Base-by-base conservation (phyloP, 2,113 vertebrate species). In the Percina caprodes region DNA sequence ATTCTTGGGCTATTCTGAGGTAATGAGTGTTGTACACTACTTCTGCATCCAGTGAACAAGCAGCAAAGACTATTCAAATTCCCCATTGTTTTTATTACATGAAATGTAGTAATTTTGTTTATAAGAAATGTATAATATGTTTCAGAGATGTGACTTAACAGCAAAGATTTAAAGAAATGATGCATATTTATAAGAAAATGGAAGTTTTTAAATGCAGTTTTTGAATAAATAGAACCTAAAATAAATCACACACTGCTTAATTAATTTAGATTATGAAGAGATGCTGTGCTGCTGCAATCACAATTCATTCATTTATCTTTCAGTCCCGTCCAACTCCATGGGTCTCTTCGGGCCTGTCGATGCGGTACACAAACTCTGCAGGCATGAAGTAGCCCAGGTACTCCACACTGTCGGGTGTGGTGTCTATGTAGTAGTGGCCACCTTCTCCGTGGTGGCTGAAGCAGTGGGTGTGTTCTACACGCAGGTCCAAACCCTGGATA, bases 401-500 rank as follows among this genome's bases (percentile, higher is more conserved):
- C 73, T 97, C 95, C 88, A 97, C 97, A 0, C 56, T 93, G 42
- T 98, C 96, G 0, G 98, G 98, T 0, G 97, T 99, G 18, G 96
- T 99, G 89, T 99, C 98, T 6, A 91, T 95, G 80, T 99, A 98
- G 94, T 98, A 99, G 91, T 99, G 97, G 0, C 98, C 98, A 1
- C 98, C 98, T 89, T 99, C 96, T 45, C 98, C 97, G 0, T 99
- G 97, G 52, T 96, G 96, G 91, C 98, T 99, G 88, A 99, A 99
- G 19, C 96, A 96, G 80, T 99, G 98, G 0, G 97, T 99, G 87
- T 99, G 98, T 86, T 99, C 98, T 84, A 99, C 51, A 0, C 98
- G 96, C 69, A 99, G 91, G 45, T 99, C 98, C 39, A 98, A 94
- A n/a, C 97, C 97, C 98, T 99, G 88, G 6, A 56, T 2, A 72